Percentiles rank a stretch among this genome's conserved stretches.
Conservation (phyloP, 2,888 invertebrate genomes). For the Ferrisia virgata region DNA sequence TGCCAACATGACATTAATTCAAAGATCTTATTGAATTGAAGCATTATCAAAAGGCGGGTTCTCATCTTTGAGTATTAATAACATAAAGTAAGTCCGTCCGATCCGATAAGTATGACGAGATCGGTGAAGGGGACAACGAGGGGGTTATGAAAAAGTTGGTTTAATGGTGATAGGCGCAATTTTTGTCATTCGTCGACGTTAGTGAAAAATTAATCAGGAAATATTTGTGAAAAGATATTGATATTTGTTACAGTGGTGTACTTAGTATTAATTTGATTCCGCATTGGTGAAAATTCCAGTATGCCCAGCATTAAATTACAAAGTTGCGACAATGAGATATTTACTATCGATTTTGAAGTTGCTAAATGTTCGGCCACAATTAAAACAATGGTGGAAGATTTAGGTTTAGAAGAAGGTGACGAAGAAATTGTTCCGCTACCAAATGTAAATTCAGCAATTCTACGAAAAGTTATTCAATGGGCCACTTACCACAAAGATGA, state of each 20-base stretch:
- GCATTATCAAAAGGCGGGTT: too few species aligned
- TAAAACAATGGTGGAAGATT: constrained; percentile 95
- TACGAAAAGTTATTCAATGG: constrained; percentile 92
- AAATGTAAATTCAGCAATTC: constrained; percentile 94
- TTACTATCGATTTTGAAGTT: constrained; percentile 94
- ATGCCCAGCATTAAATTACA: constrained; percentile 95
- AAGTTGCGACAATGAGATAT: constrained; percentile 92
- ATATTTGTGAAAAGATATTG: background rate
- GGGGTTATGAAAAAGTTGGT: too few species aligned
- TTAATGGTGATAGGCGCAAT: too few species aligned
- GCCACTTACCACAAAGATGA: constrained; percentile 93
- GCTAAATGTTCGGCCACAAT: constrained; percentile 97
- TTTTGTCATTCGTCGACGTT: background rate
- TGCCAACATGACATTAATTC: too few species aligned
- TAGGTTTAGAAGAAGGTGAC: constrained; percentile 82
- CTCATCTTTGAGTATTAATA: too few species aligned
- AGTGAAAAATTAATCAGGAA: background rate
- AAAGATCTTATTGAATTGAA: too few species aligned
- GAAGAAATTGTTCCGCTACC: constrained; percentile 94
- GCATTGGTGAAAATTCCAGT: constrained; percentile 53
- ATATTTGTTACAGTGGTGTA: background rate
- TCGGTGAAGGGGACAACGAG: too few species aligned
- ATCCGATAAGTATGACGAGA: too few species aligned
- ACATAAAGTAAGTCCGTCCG: too few species aligned
- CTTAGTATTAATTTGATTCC: background rate